Evolutionary conservation across 2,888 invertebrate species (phyloP), one percentile per base, ranked within the genome.

Genomic region (Eilema depressum): DNA sequence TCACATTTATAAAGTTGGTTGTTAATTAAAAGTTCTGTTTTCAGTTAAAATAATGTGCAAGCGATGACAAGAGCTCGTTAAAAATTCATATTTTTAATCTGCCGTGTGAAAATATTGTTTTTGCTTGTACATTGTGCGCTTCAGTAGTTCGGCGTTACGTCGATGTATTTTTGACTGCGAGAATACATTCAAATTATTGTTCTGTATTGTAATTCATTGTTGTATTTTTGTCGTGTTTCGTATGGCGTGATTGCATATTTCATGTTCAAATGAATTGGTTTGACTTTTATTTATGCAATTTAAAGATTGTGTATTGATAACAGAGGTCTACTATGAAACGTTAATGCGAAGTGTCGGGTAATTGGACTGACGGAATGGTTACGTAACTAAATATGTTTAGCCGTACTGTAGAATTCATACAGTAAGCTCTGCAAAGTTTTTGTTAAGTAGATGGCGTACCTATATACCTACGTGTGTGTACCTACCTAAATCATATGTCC

Each of bases 1-100:
- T 60, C 33, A 61, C 63, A 61, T 70, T 41, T 74, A 61, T 33
- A 65, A 47, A 37, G 47, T 63, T 41, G 3, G 17, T 12, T 66
- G 74, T 80, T 82, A 75, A 82, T 79, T 80, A 82, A 82, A 82
- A 80, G 61, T 79, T 71, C 73, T 63, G 74, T 75, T 80, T 77
- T 66, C 75, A 71, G 77, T 82, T 75, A 77, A 79, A 79, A 79
- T 80, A 79, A 74, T 74, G 74, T 77, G 68, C 71, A 23, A 33
- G 53, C 26, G 56, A 59, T 25, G 68, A 70, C 64, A 76, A 72
- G 72, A 69, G 77, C 77, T 81, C 75, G 77, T 81, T 82, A 80
- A 82, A 82, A 80, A 78, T 80, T 74, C 80, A 82, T 79, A 74
- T 82, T 81, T 81, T 81, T 77, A 81, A 81, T 82, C 80, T 80